A percentile compares a stretch with the other conserved stretches of the same genome.
phyloP scores from a whole-genome alignment of 1,140 invertebrate species.

The Drosophila melanica region DNA sequence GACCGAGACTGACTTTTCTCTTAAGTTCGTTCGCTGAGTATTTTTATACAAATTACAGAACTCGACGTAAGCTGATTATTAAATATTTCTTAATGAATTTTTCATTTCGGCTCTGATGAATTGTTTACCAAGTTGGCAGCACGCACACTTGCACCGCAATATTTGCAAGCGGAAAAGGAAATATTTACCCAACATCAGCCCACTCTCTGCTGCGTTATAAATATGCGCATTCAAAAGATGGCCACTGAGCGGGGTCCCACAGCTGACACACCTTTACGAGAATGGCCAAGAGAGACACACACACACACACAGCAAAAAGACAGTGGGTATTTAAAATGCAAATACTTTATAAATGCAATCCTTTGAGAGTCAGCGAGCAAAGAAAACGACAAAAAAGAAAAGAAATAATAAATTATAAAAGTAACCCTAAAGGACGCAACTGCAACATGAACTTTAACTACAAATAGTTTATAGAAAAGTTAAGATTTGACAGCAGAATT shows the following conservation, averaged over 20 bases:
- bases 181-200: slow-evolving; percentile 40
- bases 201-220: slow-evolving; percentile 17
- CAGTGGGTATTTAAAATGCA: slow-evolving; percentile 70
- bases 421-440: slow-evolving; percentile 22
- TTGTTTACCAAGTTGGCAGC: slow-evolving; percentile 27
- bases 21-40: neutral
- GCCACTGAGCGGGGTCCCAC: neutral
- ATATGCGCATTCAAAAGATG: slow-evolving; percentile 20
- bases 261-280: slow-evolving; percentile 17
- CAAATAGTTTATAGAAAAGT: slow-evolving; percentile 2
- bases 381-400: slow-evolving; percentile 1
- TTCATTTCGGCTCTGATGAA: slow-evolving; percentile 38
- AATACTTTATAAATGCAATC: slow-evolving; percentile 69
- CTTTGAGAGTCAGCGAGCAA: slow-evolving; percentile 10
- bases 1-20: neutral
- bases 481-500: neutral
- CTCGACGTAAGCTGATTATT: slow-evolving; percentile 73
- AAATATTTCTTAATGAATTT: slow-evolving; percentile 79
- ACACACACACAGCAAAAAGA: slow-evolving; percentile 16
- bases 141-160: slow-evolving; percentile 21
- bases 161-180: slow-evolving; percentile 45
- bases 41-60: slow-evolving; percentile 53
- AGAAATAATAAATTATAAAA: slow-evolving; percentile 62
- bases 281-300: neutral
- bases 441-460: slow-evolving; percentile 6